A percentile compares a stretch with the other conserved stretches of the same genome.
Evolutionary conservation across 2,797 vertebrate genomes (phyloP).

Genomic region (Gastrophryne carolinensis): DNA sequence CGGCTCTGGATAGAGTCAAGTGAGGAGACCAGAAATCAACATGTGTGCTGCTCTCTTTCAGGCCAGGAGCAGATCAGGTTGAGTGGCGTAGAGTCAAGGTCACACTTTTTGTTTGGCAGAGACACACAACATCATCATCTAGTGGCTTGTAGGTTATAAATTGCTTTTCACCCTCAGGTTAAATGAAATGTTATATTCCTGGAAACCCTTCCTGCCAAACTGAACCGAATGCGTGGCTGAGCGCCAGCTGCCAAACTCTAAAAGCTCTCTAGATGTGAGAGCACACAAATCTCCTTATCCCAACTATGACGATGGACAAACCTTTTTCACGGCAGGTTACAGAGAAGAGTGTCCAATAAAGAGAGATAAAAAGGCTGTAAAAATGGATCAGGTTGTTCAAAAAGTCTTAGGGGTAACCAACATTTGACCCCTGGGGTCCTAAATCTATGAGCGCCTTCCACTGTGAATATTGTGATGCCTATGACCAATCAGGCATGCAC

Average conservation of each 20-base stretch:
- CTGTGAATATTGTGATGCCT: too few relatives aligned
- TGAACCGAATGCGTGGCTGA: too few relatives aligned
- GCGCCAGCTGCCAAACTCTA: background rate
- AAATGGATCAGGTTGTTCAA: too few relatives aligned
- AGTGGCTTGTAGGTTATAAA: background rate
- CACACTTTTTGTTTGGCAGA: background rate
- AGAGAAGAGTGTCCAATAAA: too few relatives aligned
- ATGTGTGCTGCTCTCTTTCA: background rate
- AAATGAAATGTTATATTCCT: background rate
- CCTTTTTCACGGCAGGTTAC: too few relatives aligned
- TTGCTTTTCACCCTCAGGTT: background rate
- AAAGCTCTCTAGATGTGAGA: background rate
- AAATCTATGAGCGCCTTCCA: too few relatives aligned
- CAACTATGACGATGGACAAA: too few relatives aligned
- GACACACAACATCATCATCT: background rate
- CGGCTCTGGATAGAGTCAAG: background rate
- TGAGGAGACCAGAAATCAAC: background rate
- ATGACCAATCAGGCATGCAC: too few relatives aligned
- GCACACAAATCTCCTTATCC: too few relatives aligned
- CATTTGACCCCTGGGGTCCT: too few relatives aligned
- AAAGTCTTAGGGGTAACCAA: too few relatives aligned
- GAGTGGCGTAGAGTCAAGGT: constrained; percentile 1
- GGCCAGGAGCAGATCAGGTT: background rate
- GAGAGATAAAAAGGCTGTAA: too few relatives aligned
- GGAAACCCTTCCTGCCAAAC: background rate